Percentiles rank a stretch among this genome's conserved stretches.
phyloP scores from a whole-genome alignment of 2,113 vertebrate species.

The Gambusia holbrooki region DNA sequence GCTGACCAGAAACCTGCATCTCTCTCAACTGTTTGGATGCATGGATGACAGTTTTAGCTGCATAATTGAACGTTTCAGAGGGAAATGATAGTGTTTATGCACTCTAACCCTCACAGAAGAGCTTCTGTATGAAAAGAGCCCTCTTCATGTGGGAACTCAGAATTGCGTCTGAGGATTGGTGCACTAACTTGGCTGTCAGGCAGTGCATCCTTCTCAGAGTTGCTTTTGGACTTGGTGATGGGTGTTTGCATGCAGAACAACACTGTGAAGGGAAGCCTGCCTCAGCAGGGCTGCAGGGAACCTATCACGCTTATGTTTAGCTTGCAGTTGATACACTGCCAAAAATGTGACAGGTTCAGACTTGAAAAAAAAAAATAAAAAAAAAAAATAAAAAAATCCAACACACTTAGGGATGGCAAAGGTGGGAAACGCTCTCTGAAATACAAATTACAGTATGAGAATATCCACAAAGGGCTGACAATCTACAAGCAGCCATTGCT shows the following conservation, averaged over 20 bases:
- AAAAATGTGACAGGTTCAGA: slow-evolving; percentile 59
- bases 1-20: slow-evolving; percentile 29
- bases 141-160: slow-evolving; percentile 17
- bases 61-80: slow-evolving; percentile 54
- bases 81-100: slow-evolving; percentile 53
- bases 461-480: slow-evolving; percentile 23
- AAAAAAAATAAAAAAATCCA: slow-evolving; percentile 5
- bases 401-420: slow-evolving; percentile 36
- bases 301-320: slow-evolving; percentile 64
- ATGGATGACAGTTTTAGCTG: slow-evolving; percentile 40
- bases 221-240: slow-evolving; percentile 55
- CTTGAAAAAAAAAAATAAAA: slow-evolving; percentile 47
- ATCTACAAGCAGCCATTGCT: not conserved
- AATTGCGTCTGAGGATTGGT: not conserved
- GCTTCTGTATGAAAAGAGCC: slow-evolving; percentile 27
- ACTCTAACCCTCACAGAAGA: slow-evolving; percentile 30
- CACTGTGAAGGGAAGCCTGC: slow-evolving; percentile 29
- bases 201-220: slow-evolving; percentile 27
- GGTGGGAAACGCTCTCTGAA: not conserved
- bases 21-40: slow-evolving; percentile 24
- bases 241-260: slow-evolving; percentile 53
- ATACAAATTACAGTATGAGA: slow-evolving; percentile 39
- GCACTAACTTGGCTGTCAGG: slow-evolving; percentile 16
- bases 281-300: slow-evolving; percentile 43
- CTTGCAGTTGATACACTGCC: slow-evolving; percentile 63